Evolutionary conservation across 64 coral and sea anemone species (phyloP), one percentile per base, ranked within the genome.

Genomic region (Cladopsammia gracilis): DNA sequence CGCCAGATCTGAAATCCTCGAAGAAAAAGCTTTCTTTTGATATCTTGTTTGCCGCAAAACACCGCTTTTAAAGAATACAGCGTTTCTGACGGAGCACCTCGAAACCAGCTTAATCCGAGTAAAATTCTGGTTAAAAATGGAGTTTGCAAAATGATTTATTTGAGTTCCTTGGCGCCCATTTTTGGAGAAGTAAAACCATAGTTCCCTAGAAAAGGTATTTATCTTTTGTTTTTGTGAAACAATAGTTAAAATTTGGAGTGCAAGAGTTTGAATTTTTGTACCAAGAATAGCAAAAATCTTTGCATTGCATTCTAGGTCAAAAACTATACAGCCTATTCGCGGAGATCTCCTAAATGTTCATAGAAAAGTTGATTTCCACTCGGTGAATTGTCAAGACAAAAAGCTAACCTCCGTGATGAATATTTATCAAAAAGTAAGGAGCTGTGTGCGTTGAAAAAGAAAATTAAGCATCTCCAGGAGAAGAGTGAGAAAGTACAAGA

Each of bases 331-430:
- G 10, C 16, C 60, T 62, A 62, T 62, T 18, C 48, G 2, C 19
- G 84, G 56, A 87, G 84, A 19, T 72, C 65, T 72, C 65, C 65
- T 71, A 71, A 71, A 25, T 71, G 84, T 72, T 87, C 84, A 14
- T 44, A 64, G 54, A 87, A 56, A 87, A n/a, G 64, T 25, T 15
- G 84, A 71, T 72, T 87, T 71, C 84, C 84, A 71, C 84, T 87
- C 12, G 46, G 65, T 71, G 84, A 87, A 56, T 71, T 87, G 22
- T 71, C 67, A 53, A 70, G 45, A 25, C 26, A 87, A 72, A 87
- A 62, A 72, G 46, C 47, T 71, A 72, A 25, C 13, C 48, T 73
- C 84, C 47, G 47, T 58, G 66, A 87, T 71, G 3, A 87, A 23
- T 71, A 87, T 87, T 71, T 87, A 72, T 68, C 67, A 3, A 87